Evolutionary conservation across 2,888 invertebrate species (phyloP).

Genomic region (Dryocosmus kuriphilus): DNA sequence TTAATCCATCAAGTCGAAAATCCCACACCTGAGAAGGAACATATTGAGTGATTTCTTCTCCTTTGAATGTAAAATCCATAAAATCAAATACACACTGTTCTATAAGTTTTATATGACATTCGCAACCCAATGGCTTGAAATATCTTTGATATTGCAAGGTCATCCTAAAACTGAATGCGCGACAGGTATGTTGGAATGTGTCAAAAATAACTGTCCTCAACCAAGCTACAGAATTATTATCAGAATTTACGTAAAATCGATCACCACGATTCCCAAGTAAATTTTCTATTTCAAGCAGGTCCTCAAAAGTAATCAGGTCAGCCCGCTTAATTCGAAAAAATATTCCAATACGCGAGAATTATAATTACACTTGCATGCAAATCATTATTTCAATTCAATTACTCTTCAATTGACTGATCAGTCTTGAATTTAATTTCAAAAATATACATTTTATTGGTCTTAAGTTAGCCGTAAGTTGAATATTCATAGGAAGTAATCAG

Average conservation of each 20-base stretch:
- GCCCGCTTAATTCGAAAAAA: slow-evolving; percentile 29
- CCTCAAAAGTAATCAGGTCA: slow-evolving; percentile 52
- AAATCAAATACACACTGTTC: not conserved
- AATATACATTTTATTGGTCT: not conserved
- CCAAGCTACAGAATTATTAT: slow-evolving; percentile 49
- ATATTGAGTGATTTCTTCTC: no score
- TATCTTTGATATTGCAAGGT: not conserved
- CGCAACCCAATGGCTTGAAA: not conserved
- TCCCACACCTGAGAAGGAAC: no score
- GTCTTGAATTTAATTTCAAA: not conserved
- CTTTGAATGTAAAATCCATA: not conserved
- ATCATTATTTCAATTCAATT: no score
- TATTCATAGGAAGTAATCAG: not conserved
- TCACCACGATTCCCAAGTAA: slow-evolving; percentile 35
- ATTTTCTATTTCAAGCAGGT: slow-evolving; percentile 52
- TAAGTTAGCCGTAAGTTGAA: not conserved
- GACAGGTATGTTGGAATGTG: slow-evolving; percentile 24
- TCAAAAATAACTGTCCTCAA: slow-evolving; percentile 46
- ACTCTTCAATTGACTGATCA: not conserved
- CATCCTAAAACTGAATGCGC: slow-evolving; percentile 36
- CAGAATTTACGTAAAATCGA: slow-evolving; percentile 41
- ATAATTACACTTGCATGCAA: not conserved
- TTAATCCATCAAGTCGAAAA: no score
- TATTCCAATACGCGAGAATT: not conserved
- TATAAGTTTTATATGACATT: not conserved